Evolutionary conservation across 2,888 invertebrate genomes (phyloP), one percentile per base, ranked within the genome.

Genomic region (Lithophane leautieri): DNA sequence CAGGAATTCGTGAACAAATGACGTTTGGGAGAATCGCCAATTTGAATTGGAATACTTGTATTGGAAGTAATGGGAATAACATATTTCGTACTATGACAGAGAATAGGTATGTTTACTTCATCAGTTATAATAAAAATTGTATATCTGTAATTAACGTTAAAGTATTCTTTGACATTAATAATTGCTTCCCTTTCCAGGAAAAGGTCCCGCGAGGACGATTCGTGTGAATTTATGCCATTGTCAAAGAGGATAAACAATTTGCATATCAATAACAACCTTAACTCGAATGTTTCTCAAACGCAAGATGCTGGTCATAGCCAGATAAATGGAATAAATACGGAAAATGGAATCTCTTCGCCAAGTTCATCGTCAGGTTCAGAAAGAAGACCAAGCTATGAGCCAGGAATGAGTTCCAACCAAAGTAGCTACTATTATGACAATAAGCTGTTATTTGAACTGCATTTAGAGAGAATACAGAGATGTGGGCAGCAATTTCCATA

Each of bases 181-280:
- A 44, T 65, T 54, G 66, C 6, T 71, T 68, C 14, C 4, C 28
- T 80, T 80, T 84, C n/a, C 93, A 98, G 98, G 91, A 98, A 98
- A 97, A 97, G 98, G 86, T 97, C 97, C 69, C 97, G 98, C 78
- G 97, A 97, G 91, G 98, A 98, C 90, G 98, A 98, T 86, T 97
- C 97, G 56, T 97, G 97, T 89, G 98, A 98, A 91, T 98, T 98
- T 89, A 98, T 98, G 97, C 99, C 99, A 72, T 94, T 99, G 71
- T 98, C 98, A 22, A 99, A 99, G 94, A 97, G 99, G 90, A 99
- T 99, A 89, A 99, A 99, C 93, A 98, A 98, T 95, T 97, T 99
- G 70, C 98, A 98, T 91, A 97, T 98, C 88, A 98, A 98, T 91
- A 97, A 97, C 92, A 97, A 93, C 83, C 90, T 96, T n/a, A 93